Conservation (phyloP, 2,797 vertebrate genomes). For the Gadopsis bispinosus region DNA sequence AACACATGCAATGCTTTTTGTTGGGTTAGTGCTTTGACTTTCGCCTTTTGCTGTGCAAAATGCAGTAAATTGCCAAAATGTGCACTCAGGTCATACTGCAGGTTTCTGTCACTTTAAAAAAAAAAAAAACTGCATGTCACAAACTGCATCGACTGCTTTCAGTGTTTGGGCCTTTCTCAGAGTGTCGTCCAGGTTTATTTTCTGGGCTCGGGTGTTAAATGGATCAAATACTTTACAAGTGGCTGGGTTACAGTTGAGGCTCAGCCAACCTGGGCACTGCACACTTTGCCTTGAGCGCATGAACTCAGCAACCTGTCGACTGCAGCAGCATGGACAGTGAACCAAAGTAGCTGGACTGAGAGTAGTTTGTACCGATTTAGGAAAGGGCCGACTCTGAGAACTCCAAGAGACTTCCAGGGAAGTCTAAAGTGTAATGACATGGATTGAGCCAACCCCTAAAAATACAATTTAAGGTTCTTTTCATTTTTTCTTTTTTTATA, state of each 20-base stretch:
- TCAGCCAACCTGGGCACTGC: constrained; percentile 41
- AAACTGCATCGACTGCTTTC: background rate
- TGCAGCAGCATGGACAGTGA: background rate
- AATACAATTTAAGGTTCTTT: background rate
- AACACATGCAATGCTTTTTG: background rate
- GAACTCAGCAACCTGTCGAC: constrained; percentile 61
- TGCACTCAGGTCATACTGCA: background rate
- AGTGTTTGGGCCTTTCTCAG: constrained; percentile 1
- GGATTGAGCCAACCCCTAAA: background rate
- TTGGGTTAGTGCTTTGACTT: background rate
- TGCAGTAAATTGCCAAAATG: background rate
- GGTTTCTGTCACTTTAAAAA: constrained; percentile 1
- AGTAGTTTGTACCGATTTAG: constrained; percentile 30
- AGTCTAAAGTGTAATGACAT: constrained; percentile 7
- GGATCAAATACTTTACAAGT: constrained; percentile 56
- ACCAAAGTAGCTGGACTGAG: constrained; percentile 22
- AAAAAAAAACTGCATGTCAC: background rate
- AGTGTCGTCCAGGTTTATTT: constrained; percentile 58
- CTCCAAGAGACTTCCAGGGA: background rate
- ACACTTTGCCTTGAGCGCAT: constrained; percentile 32
- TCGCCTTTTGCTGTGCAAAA: background rate
- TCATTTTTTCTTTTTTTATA: background rate
- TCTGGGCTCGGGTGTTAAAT: constrained; percentile 53
- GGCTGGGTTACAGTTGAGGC: constrained; percentile 60
- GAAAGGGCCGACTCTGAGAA: constrained; percentile 15